phyloP scores from a whole-genome alignment of 2,797 vertebrate species.

The Hephaestus fuliginosus region DNA sequence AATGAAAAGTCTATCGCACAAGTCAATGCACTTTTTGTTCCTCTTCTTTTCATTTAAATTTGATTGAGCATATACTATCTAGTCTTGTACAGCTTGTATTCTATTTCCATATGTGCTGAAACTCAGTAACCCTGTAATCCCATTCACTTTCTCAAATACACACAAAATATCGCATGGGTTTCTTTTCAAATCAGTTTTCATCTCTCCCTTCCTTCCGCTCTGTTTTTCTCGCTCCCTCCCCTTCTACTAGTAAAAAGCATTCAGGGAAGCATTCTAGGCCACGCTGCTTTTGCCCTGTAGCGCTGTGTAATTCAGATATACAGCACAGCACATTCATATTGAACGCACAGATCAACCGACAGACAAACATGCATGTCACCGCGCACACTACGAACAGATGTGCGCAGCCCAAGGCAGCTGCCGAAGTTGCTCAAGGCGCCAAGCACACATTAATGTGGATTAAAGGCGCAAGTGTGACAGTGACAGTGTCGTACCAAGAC shows the following conservation, averaged over 20 bases:
- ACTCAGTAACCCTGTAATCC: not conserved
- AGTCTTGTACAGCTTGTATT: slow-evolving; percentile 14
- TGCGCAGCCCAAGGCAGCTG: slow-evolving; percentile 33
- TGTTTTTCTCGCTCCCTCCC: not conserved
- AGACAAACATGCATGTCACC: not conserved
- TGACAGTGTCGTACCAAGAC: slow-evolving; percentile 9
- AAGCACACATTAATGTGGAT: slow-evolving; percentile 42
- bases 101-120: slow-evolving; percentile 11
- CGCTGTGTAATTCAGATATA: not conserved
- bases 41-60: slow-evolving; percentile 16
- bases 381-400: slow-evolving; percentile 23
- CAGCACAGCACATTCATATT: not conserved
- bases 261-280: not conserved
- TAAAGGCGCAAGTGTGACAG: slow-evolving; percentile 31
- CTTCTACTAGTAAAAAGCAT: slow-evolving; percentile 8
- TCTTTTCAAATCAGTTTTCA: not conserved
- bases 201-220: not conserved
- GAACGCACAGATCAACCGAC: slow-evolving; percentile 32
- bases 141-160: not conserved
- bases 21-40: slow-evolving; percentile 7
- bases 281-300: not conserved
- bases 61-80: slow-evolving; percentile 24
- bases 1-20: slow-evolving; percentile 8
- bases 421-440: slow-evolving; percentile 6
- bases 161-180: not conserved